Base-by-base conservation (phyloP, 2,113 vertebrate genomes). In the Triplophysa siluroides region DNA sequence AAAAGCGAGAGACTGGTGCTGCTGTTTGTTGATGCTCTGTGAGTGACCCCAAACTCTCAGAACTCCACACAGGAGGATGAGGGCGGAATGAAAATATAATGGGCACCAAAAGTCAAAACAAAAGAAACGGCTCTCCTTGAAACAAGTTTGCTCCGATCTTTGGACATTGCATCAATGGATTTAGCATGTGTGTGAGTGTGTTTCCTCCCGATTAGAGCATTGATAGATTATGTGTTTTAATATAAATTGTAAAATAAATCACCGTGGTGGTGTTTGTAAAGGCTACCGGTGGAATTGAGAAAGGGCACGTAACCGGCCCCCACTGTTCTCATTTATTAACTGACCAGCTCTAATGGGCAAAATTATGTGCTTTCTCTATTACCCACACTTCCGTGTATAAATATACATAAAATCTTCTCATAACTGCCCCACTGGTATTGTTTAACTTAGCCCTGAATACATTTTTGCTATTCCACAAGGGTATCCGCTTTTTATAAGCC, bases 221-320 rank as follows among this genome's bases (percentile, higher is more conserved):
- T 90, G 78, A 83, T 82, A 85, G 83, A 81, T 86, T 90, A 88
- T 92, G 94, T 94, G 88, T 87, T 91, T 93, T 45, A 63, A 62
- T 88, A 74, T 87, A 92, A 93, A 93, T 94, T 93, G 88, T 83
- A 85, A 88, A 90, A 92, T 94, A 92, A 92, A 91, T 94, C 90
- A 92, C 78, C 87, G 78, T 74, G 50, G 89, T 91, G 86, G 81
- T 68, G 86, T 86, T 85, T 78, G 81, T 88, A 88, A 88, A 88
- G 83, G 81, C 82, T 76, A 87, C 76, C 68, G 64, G 41, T 66
- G 38, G 69, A 78, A 78, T 54, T 81, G 78, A 38, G 33, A 38
- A 29, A 8, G 33, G 33, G 41, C 58, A 72, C 71, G 60, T 73
- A 43, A 82, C 33, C 8, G 23, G 14, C 78, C 74, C 73, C 66